Evolutionary conservation across 2,797 vertebrate genomes (phyloP), one percentile per base, ranked within the genome.

Genomic region (Phrynocephalus guinanensis): DNA sequence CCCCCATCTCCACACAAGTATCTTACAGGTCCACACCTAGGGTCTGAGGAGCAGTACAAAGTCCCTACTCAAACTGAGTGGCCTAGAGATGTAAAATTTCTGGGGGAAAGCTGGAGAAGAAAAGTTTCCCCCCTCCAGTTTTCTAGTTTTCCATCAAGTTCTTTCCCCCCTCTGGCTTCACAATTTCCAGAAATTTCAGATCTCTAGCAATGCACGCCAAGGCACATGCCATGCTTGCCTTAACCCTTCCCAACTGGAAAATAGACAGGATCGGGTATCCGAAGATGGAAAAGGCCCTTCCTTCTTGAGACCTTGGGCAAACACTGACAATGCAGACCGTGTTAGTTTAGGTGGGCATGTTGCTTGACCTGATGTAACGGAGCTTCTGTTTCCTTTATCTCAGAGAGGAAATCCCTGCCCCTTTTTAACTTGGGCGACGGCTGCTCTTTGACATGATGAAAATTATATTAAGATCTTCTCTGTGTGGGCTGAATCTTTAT

Each of bases 401-500:
- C 30, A n/a, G 16, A 13, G 85, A 4, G 26, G 48, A 63, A 44
- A 90, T 79, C 90, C 84, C 20, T 20, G 67, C 44, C 88, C 50
- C 48, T 73, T 82, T 77, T 87, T 91, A 60, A 24, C 48, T 78
- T n/a, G 78, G 13, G 75, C 5, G 87, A 70, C 18, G 44, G 38
- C 87, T 67, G 3, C 10, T 30, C 84, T 73, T 83, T 86, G 72
- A 79, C 0, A 73, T 7, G 56, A 84, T 78, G 71, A 28, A 80
- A 44, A 87, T 86, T 71, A 10, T 84, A 81, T 87, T 89, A 52
- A 92, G 91, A 72, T 87, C 33, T 88, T 88, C 0, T 88, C 0
- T 56, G 78, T 91, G 89, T 44, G 91, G 28, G 24, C 9, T 11
- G n/a, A 33, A 9, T 60, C 48, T 86, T 80, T 20, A 60, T 86